Evolutionary conservation across 1,140 invertebrate species (phyloP).

Genomic region (Atopsyche davidsoni): DNA sequence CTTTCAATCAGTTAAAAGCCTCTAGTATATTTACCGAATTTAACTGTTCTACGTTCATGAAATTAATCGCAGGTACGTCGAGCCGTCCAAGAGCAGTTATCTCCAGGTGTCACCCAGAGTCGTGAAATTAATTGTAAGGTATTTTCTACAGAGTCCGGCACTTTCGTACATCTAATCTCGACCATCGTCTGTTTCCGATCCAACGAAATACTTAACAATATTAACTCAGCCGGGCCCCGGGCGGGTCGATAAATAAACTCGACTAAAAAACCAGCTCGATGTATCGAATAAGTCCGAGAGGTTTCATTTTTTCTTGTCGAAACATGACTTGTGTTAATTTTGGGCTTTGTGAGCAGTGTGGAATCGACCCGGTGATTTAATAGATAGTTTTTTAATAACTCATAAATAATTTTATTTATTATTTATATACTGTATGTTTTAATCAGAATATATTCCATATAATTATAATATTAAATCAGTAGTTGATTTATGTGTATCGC

Average conservation of each 20-base stretch:
- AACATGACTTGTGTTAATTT: constrained; percentile 16
- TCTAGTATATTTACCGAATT: too few species aligned
- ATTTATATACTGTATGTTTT: background rate
- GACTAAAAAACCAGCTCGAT: constrained; percentile 15
- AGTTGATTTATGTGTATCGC: too few species aligned
- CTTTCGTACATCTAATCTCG: too few species aligned
- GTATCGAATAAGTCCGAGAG: constrained; percentile 13
- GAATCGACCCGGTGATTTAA: background rate
- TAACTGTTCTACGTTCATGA: too few species aligned
- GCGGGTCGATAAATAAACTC: constrained; percentile 1
- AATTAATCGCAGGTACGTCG: too few species aligned
- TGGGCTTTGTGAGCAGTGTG: background rate
- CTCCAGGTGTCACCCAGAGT: constrained; percentile 8
- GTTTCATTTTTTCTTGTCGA: constrained; percentile 19
- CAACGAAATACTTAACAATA: too few species aligned
- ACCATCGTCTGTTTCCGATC: background rate
- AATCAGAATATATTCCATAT: too few species aligned
- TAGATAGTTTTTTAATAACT: background rate
- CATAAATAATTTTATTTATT: background rate
- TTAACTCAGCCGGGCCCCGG: too few species aligned
- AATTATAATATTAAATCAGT: too few species aligned
- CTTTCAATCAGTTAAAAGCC: too few species aligned
- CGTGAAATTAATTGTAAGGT: constrained; percentile 9
- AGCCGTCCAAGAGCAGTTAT: too few species aligned
- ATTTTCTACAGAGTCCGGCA: background rate